Conservation (phyloP, 2,797 vertebrate genomes). For the Spea hammondii region DNA sequence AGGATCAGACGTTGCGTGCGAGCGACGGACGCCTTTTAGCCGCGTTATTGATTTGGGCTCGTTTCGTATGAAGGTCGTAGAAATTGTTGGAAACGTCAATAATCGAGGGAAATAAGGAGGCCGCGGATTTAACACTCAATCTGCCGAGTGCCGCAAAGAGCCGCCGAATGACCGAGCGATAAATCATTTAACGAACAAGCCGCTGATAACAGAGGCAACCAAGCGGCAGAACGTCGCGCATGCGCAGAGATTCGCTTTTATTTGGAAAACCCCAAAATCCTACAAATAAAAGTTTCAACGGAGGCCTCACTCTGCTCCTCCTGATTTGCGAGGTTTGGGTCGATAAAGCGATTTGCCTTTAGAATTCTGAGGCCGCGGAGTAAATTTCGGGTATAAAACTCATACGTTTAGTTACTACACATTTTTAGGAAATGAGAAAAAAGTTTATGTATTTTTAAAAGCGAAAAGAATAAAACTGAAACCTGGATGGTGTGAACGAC, state of each 20-base stretch:
- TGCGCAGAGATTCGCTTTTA: too few species aligned
- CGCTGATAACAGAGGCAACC: not conserved
- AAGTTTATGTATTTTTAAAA: too few species aligned
- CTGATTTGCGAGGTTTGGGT: too few species aligned
- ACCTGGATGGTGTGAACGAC: constrained; percentile 90
- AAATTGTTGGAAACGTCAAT: not conserved
- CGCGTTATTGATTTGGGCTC: not conserved
- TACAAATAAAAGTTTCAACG: too few species aligned
- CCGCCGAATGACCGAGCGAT: not conserved
- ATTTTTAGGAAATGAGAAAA: too few species aligned
- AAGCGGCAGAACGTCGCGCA: not conserved
- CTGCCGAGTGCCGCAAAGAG: not conserved
- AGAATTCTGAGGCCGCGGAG: too few species aligned
- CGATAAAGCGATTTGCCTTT: too few species aligned
- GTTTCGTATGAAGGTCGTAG: not conserved
- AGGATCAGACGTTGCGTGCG: too few species aligned
- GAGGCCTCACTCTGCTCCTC: too few species aligned
- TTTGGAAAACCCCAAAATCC: too few species aligned
- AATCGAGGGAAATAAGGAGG: not conserved
- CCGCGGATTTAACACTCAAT: not conserved
- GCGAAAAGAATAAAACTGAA: not conserved
- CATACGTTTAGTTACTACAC: too few species aligned
- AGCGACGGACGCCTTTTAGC: not conserved
- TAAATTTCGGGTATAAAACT: too few species aligned
- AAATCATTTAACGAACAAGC: not conserved